phyloP scores from a whole-genome alignment of 2,888 invertebrate species.

The Protophormia terraenovae region DNA sequence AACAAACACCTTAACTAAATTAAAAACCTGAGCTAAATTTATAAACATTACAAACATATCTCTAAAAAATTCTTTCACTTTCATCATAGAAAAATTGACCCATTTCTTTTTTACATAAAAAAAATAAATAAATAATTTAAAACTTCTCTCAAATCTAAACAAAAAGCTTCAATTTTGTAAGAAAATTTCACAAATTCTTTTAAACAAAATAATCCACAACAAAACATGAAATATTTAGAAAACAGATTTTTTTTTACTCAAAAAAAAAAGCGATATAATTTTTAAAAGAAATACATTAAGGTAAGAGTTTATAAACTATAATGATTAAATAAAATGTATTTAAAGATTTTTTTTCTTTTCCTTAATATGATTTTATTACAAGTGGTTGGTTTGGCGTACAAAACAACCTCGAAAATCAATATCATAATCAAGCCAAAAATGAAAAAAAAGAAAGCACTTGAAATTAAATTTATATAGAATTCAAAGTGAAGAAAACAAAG shows the following conservation, averaged over 20 bases:
- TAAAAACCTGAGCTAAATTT: no score
- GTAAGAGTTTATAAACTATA: slow-evolving; percentile 43
- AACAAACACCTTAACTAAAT: no score
- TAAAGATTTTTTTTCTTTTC: slow-evolving; percentile 12
- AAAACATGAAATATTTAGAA: not conserved
- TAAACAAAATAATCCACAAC: no score
- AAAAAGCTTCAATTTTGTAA: no score
- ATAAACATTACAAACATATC: no score
- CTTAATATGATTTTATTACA: slow-evolving; percentile 43
- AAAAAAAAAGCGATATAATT: not conserved
- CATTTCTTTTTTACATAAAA: no score
- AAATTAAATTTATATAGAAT: slow-evolving; percentile 17
- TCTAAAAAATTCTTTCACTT: no score
- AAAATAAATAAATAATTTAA: no score
- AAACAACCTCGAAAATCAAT: slow-evolving; percentile 2
- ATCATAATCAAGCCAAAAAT: not conserved
- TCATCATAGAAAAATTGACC: not conserved
- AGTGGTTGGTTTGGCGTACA: slow-evolving; percentile 16
- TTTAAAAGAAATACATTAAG: slow-evolving; percentile 17
- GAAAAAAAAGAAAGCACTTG: slow-evolving; percentile 43
- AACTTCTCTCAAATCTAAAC: no score
- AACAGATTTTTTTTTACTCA: not conserved
- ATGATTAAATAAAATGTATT: slow-evolving; percentile 42
- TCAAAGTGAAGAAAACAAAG: slow-evolving; percentile 6
- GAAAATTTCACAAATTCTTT: no score